phyloP scores from a whole-genome alignment of 2,888 invertebrate species.

The Tetragonisca angustula region DNA sequence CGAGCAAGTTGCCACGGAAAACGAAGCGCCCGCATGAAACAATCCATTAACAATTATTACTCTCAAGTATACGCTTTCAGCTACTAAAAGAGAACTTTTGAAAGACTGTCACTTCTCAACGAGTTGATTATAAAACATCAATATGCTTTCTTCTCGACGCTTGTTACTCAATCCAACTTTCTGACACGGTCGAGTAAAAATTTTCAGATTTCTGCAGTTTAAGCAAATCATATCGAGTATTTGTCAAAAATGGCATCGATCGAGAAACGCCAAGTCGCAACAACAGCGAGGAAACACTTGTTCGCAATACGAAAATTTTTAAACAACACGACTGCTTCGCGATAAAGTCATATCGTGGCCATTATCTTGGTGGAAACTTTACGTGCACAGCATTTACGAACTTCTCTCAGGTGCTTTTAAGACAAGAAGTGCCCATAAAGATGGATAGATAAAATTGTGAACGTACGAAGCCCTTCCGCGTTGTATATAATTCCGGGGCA shows the following conservation, averaged over 20 bases:
- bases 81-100: not conserved
- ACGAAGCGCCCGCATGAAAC: not conserved
- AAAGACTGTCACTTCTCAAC: not conserved
- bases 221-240: not conserved
- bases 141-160: not conserved
- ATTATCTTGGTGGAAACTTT: slow-evolving; percentile 49
- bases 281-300: slow-evolving; percentile 13
- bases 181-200: too few relatives aligned
- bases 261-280: not conserved
- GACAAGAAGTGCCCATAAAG: slow-evolving; percentile 56
- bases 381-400: slow-evolving; percentile 51
- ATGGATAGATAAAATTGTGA: slow-evolving; percentile 57
- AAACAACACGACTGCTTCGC: slow-evolving; percentile 39
- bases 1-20: not conserved
- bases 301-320: slow-evolving; percentile 40
- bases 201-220: not conserved
- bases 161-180: too few relatives aligned
- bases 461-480: slow-evolving; percentile 21
- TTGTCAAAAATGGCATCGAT: not conserved
- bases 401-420: slow-evolving; percentile 49
- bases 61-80: not conserved
- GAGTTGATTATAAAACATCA: not conserved
- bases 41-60: slow-evolving; percentile 13
- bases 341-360: slow-evolving; percentile 56
- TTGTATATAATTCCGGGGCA: slow-evolving; percentile 7